Base-by-base conservation (phyloP, 35 echinoderm and acorn worm species). In the Anneissia japonica region DNA sequence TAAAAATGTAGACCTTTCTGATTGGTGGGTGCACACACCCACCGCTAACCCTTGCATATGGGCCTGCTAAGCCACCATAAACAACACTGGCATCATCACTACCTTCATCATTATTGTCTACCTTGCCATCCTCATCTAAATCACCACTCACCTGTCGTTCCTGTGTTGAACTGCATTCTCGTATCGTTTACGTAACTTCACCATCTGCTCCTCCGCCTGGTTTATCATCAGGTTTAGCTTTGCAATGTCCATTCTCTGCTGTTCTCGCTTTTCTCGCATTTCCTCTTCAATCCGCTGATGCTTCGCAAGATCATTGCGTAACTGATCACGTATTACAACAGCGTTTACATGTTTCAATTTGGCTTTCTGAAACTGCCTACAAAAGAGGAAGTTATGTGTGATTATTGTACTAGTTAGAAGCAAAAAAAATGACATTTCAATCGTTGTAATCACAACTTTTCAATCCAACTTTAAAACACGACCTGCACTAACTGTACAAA, bases 221-320 rank as follows among this genome's bases (percentile, higher is more conserved):
- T 99, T 99, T 86, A 99, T 99, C 96, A 99, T 99, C 35, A 94
- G 87, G 80, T 99, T 99, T 26, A 99, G 96, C 75, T 99, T 99
- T 56, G 91, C 92, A 34, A 99, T 99, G 37, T 99, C 96, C 89
- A 99, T 88, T 46, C 96, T 90, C 45, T 99, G 96, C 83, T 99
- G 96, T 72, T 99, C 96, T 37, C 90, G 77, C 89, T 99, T 93
- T 76, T 93, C 89, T 34, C 90, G 75, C 92, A 94, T 99, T 74
- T 99, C 96, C 11, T 87, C 88, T 79, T 99, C 96, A 39, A 94
- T 94, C 4, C 92, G 81, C 81, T 99, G 96, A 84, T 94, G 96
- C 37, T 99, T 99, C 74, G 89, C 96, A 5, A 99, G 81, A 79
- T 99, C 92, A 32, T 99, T 99, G 14, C 96, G 89, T 28, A 99